Evolutionary conservation across 2,888 invertebrate species (phyloP).

Genomic region (Drosophila bunnanda): DNA sequence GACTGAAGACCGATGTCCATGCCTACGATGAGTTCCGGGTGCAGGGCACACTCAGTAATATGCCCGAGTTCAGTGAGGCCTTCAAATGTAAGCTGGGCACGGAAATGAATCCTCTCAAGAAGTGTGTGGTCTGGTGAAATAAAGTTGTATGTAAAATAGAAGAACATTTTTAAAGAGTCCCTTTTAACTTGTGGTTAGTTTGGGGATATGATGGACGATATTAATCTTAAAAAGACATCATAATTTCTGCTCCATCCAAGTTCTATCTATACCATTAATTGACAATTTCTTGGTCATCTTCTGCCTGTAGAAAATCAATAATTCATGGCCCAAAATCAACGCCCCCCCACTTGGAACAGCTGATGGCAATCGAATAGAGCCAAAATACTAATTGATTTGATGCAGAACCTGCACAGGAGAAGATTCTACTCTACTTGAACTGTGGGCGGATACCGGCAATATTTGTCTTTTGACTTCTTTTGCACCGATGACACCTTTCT

Average conservation of each 20-base stretch:
- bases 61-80: slow-evolving; percentile 92
- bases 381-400: slow-evolving; percentile 80
- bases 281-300: slow-evolving; percentile 10
- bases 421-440: slow-evolving; percentile 10
- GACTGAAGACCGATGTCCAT: slow-evolving; percentile 96
- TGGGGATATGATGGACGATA: not conserved
- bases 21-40: slow-evolving; percentile 94
- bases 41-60: slow-evolving; percentile 93
- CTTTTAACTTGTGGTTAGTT: not conserved
- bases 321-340: slow-evolving; percentile 38
- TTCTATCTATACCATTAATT: not conserved
- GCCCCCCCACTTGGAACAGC: slow-evolving; percentile 66
- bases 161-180: not conserved
- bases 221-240: not conserved
- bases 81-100: slow-evolving; percentile 90
- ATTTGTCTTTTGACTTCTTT: slow-evolving; percentile 75
- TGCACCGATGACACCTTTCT: slow-evolving; percentile 77
- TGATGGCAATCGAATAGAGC: slow-evolving; percentile 49
- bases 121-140: slow-evolving; percentile 94
- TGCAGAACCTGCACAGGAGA: slow-evolving; percentile 67
- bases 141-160: slow-evolving; percentile 14
- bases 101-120: slow-evolving; percentile 93
- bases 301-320: slow-evolving; percentile 20
- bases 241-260: not conserved
- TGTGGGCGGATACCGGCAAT: slow-evolving; percentile 68